Percentiles rank a stretch among this genome's conserved stretches.
Conservation (phyloP, 2,888 invertebrate genomes). For the Zygaena filipendulae region DNA sequence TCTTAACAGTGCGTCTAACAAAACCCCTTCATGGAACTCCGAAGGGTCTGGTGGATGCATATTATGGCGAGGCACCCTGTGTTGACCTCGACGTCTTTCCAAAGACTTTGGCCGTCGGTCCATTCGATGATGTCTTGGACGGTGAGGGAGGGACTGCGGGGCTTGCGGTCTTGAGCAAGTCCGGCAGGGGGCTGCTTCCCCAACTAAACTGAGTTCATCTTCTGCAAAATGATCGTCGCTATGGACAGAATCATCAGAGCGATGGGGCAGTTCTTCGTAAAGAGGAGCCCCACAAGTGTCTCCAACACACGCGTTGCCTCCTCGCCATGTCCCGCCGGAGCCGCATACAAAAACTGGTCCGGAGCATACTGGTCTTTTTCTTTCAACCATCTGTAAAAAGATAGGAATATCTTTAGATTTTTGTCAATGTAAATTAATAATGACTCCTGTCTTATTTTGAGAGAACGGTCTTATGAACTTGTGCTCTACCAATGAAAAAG, state of each 20-base stretch:
- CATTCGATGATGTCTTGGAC: constrained; percentile 69
- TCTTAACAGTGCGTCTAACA: constrained; percentile 78
- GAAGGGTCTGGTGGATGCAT: constrained; percentile 78
- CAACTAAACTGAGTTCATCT: constrained; percentile 76
- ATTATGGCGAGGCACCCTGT: constrained; percentile 56
- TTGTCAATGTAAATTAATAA: no score
- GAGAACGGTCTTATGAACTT: no score
- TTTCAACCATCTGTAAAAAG: constrained; percentile 78
- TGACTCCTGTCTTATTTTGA: no score
- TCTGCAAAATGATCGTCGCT: constrained; percentile 90
- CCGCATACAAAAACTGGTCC: constrained; percentile 76
- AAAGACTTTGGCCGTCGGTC: constrained; percentile 67
- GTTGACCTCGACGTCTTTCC: constrained; percentile 53
- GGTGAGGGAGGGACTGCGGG: constrained; percentile 63
- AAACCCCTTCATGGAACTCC: constrained; percentile 84
- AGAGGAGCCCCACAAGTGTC: constrained; percentile 74
- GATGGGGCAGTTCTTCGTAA: constrained; percentile 80
- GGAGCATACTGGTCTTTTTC: constrained; percentile 70
- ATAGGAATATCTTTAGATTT: no score
- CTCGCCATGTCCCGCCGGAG: constrained; percentile 64
- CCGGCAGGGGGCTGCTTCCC: constrained; percentile 56
- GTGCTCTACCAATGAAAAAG: no score
- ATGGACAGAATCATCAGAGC: constrained; percentile 69
- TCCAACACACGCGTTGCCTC: constrained; percentile 58
- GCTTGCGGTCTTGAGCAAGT: constrained; percentile 61